Evolutionary conservation across 2,113 vertebrate species (phyloP), one percentile per base, ranked within the genome.

Genomic region (Actinemys pallida): DNA sequence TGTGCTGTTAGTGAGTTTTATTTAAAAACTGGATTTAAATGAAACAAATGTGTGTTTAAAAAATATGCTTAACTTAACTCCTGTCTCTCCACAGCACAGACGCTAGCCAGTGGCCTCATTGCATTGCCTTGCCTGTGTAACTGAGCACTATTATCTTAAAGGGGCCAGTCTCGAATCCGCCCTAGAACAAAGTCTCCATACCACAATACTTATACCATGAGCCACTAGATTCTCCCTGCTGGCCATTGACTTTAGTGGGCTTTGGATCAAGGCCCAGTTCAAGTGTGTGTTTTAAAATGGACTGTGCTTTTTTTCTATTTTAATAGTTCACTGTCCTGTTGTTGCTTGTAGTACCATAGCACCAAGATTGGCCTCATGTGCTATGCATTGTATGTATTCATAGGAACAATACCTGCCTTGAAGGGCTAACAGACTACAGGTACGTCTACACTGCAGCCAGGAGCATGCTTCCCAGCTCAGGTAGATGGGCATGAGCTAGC

Each of bases 131-230:
- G 4, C 62, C 14, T 39, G 56, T 3, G 1, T 82, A 7, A 6
- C 81, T 90, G 1, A 2, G 25, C 17, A 72, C 4, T 35, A 87
- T 2, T 1, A 0, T 7, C 39, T 2, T 9, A 57, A 22, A 2
- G 54, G 4, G 19, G 5, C 83, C 69, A 72, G 2, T 6, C 2
- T 1, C 49, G 62, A 83, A 49, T 56, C 53, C 20, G 4, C 42
- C 22, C 2, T 22, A 72, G 65, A 72, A 2, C 11, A 65, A 12
- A 42, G 19, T 47, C 22, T 81, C 3, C 6, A 7, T 56, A 10
- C 59, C 75, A 88, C 9, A 12, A 4, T 45, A 1, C 5, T 4
- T 83, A 2, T 62, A 8, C 49, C 2, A 42, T 47, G 20, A 76
- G n/a, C 22, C 10, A 39, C 35, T 10, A 39, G 65, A 22, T 19